A percentile compares a stretch with the other conserved stretches of the same genome.
Evolutionary conservation across 2,113 vertebrate genomes (phyloP).

Genomic region (Lepisosteus oculatus): DNA sequence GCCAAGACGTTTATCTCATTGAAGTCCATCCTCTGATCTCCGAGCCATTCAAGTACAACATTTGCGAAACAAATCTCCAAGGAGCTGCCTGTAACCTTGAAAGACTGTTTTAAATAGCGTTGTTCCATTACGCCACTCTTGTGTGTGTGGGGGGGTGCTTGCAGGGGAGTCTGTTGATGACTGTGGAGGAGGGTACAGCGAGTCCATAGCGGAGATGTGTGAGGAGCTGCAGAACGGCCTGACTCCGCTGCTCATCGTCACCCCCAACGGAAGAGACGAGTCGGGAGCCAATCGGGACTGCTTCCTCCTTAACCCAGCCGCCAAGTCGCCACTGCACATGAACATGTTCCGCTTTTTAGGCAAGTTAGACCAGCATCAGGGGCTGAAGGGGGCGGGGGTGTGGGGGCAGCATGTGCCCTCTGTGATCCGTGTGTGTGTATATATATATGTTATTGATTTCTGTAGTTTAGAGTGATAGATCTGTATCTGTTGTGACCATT

Average conservation of each 20-base stretch:
- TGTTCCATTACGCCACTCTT: too few species aligned
- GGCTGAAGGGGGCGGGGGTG: too few species aligned
- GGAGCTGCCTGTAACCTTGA: too few species aligned
- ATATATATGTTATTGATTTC: neutral
- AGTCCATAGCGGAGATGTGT: slow-evolving; percentile 98
- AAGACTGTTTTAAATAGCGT: too few species aligned
- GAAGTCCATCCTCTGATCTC: too few species aligned
- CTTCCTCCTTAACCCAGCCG: slow-evolving; percentile 89
- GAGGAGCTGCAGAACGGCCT: slow-evolving; percentile 97
- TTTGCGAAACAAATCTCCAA: too few species aligned
- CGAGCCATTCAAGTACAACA: too few species aligned
- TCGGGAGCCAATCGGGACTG: slow-evolving; percentile 96
- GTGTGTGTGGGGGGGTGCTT: slow-evolving; percentile 20
- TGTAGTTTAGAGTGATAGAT: neutral
- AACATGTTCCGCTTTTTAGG: slow-evolving; percentile 98
- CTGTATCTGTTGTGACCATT: slow-evolving; percentile 2
- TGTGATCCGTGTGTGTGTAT: slow-evolving; percentile 14
- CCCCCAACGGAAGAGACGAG: slow-evolving; percentile 94
- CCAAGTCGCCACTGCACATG: slow-evolving; percentile 87
- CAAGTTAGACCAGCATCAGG: slow-evolving; percentile 48
- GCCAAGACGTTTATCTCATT: too few species aligned
- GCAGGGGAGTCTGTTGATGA: slow-evolving; percentile 97
- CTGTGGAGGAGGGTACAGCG: slow-evolving; percentile 95
- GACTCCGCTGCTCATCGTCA: slow-evolving; percentile 93
- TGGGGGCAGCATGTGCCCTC: neutral